Base-by-base conservation (phyloP, 2,797 vertebrate species). In the Tolypeutes matacus region DNA sequence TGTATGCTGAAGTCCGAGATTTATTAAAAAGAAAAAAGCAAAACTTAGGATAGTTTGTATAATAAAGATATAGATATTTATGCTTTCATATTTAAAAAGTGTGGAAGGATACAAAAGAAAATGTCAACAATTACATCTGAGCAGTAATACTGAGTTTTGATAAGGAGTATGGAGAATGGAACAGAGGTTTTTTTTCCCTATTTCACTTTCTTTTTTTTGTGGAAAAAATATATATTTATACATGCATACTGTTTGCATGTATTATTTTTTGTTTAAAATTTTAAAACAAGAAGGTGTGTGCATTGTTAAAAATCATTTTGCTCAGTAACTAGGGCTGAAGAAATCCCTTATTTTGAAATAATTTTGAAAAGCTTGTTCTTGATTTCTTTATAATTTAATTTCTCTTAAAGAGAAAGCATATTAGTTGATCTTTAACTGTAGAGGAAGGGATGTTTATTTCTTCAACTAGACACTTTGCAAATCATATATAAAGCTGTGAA, bases 301-400 rank as follows among this genome's bases (percentile, higher is more conserved):
- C 60, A 23, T 81, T 91, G 34, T 75, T 72, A 82, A 86, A 81
- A 49, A 56, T 39, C 2, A 46, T 85, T 86, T 93, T 64, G 70
- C 21, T 91, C 81, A 67, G 27, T 20, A 81, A 80, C 27, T 60
- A 17, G 5, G 2, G 80, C 39, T 80, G 29, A 67, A 29, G 39
- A 75, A 75, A 39, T 60, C 49, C 34, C 76, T 65, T 81, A 75
- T 81, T 89, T 81, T 93, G n/a, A 95, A 89, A 9, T 90, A 27
- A 39, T 34, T 81, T 93, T 76, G 29, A 76, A 86, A 95, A 86
- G 6, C 51, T 23, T 86, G 1, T 60, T 70, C 56, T 58, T 70
- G 15, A 73, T 85, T 75, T 81, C 39, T 70, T 89, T 72, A 23
- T 87, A 78, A 82, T 81, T 84, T 70, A 56, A 67, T 95, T 88